Percentiles rank a stretch among this genome's conserved stretches.
Conservation (phyloP, 2,888 invertebrate species). For the Palloptera scutellata region DNA sequence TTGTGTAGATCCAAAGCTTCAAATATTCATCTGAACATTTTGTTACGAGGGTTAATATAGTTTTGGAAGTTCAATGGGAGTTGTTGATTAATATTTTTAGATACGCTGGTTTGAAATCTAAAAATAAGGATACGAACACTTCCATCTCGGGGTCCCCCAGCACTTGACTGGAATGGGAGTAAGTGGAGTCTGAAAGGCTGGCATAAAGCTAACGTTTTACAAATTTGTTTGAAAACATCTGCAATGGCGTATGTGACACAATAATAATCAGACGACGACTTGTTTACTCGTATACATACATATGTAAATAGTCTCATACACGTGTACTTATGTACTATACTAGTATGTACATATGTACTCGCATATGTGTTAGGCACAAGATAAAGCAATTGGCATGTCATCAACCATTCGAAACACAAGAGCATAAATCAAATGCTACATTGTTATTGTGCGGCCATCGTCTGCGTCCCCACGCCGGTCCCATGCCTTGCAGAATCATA, state of each 20-base stretch:
- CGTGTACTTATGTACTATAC: background rate
- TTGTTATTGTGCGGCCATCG: no score
- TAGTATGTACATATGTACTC: background rate
- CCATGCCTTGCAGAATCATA: no score
- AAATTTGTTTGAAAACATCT: background rate
- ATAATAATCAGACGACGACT: background rate
- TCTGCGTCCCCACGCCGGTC: no score
- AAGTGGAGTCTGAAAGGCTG: no score
- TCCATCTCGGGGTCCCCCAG: background rate
- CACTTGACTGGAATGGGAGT: no score
- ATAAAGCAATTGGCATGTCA: conserved; percentile 23
- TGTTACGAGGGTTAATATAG: no score
- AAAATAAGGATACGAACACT: background rate
- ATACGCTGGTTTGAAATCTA: no score
- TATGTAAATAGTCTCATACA: background rate
- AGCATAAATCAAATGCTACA: background rate
- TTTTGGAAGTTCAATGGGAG: no score
- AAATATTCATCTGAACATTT: no score
- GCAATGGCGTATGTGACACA: background rate
- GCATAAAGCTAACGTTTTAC: no score
- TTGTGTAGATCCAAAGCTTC: no score
- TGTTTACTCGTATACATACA: background rate
- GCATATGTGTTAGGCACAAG: conserved; percentile 13
- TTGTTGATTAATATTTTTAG: no score
- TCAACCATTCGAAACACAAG: conserved; percentile 14